Conservation (phyloP, 2,888 invertebrate genomes). For the Rhimphoctona megacephalus region DNA sequence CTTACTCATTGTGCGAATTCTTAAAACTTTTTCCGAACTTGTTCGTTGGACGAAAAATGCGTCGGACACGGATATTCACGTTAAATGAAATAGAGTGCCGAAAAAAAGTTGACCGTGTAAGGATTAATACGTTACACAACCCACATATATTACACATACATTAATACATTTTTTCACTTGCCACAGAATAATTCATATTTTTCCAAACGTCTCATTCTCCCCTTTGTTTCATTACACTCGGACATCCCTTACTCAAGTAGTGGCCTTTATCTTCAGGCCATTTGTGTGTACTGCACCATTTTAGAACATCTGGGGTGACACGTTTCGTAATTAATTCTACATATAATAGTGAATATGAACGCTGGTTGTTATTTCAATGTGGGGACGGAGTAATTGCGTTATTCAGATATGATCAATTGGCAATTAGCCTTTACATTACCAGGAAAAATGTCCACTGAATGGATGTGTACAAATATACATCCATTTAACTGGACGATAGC, state of each 20-base stretch:
- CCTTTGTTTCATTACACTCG: not conserved
- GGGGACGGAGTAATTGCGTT: slow-evolving; percentile 78
- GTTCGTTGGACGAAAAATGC: not conserved
- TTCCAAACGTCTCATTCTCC: not conserved
- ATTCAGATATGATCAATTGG: slow-evolving; percentile 82
- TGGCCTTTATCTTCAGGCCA: not conserved
- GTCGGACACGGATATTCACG: no score
- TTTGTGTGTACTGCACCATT: not conserved
- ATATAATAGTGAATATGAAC: not conserved
- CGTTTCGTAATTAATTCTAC: slow-evolving; percentile 8
- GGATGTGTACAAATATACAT: not conserved
- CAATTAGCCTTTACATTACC: slow-evolving; percentile 76
- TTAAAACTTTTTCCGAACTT: no score
- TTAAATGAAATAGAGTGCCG: no score
- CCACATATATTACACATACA: no score
- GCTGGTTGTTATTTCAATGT: slow-evolving; percentile 13
- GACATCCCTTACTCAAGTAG: not conserved
- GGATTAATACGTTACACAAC: no score
- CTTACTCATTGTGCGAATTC: no score
- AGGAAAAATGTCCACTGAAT: not conserved
- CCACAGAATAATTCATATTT: not conserved
- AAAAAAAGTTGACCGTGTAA: no score
- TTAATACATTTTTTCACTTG: not conserved
- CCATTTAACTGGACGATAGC: not conserved
- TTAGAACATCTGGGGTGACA: not conserved